These are phyloP conservation scores for Anastatus disparis DNA, from an alignment of 1,140 invertebrate species.

Conservation along the genomic window DNA sequence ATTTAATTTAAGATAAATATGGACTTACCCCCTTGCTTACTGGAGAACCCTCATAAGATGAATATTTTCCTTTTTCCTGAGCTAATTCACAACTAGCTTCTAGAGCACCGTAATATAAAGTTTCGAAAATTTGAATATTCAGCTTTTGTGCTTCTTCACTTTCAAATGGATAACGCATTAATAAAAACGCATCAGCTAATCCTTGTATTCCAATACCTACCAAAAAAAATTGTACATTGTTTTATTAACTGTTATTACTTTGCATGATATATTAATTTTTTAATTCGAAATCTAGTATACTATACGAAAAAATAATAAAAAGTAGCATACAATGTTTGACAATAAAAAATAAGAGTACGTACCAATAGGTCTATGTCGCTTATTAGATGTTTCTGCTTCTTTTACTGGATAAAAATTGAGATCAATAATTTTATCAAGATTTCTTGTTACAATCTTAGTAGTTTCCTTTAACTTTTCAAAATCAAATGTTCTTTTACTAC, in stretches of 20 bases:
- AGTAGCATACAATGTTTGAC: no score
- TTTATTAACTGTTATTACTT: neutral
- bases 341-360: no score
- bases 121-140: conserved; percentile 98
- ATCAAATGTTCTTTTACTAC: conserved; percentile 82
- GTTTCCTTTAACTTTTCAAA: conserved; percentile 90
- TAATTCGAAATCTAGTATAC: neutral
- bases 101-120: conserved; percentile 95
- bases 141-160: conserved; percentile 85
- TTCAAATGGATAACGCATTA: conserved; percentile 95
- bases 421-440: conserved; percentile 98
- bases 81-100: conserved; percentile 97
- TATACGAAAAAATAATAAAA: no score
- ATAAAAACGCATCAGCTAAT: conserved; percentile 94
- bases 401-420: conserved; percentile 95
- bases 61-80: conserved; percentile 86
- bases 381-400: conserved; percentile 90
- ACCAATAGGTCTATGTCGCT: conserved; percentile 93
- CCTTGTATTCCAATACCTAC: conserved; percentile 92
- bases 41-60: conserved; percentile 91
- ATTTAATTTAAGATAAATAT: no score
- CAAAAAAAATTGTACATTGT: neutral
- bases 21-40: conserved; percentile 87
- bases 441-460: conserved; percentile 88
- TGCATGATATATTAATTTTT: neutral